These are phyloP conservation scores for Aphidius colemani DNA, from an alignment of 2,888 invertebrate genomes.

Conservation along the genomic window DNA sequence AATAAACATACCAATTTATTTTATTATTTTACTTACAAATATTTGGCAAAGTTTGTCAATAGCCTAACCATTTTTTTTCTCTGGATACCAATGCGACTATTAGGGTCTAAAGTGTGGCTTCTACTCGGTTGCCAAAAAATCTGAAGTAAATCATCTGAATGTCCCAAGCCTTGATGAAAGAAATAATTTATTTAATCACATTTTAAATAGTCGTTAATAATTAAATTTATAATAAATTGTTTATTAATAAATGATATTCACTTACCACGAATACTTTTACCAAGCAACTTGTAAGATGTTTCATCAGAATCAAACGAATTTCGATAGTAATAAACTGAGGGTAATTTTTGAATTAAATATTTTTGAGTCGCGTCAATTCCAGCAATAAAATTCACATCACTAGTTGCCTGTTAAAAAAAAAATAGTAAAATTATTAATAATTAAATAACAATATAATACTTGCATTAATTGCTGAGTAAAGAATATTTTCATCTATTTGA, in stretches of 20 bases:
- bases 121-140: conserved; percentile 5
- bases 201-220: background rate
- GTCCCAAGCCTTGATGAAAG: background rate
- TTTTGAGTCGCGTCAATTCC: conserved; percentile 40
- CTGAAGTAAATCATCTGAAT: conserved; percentile 19
- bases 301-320: conserved; percentile 33
- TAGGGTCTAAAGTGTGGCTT: background rate
- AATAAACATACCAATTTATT: too few species aligned
- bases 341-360: conserved; percentile 28
- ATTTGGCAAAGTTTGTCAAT: conserved; percentile 33
- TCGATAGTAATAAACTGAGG: conserved; percentile 40
- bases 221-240: too few species aligned
- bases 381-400: conserved; percentile 30
- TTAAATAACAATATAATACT: too few species aligned
- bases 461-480: too few species aligned
- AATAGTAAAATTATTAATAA: too few species aligned
- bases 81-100: conserved; percentile 3
- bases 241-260: background rate
- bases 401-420: too few species aligned
- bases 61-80: conserved; percentile 14
- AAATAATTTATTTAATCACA: background rate
- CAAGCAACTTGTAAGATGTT: conserved; percentile 25
- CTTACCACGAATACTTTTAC: conserved; percentile 4
- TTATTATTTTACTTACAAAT: conserved; percentile 22
- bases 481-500: too few species aligned